phyloP scores from a whole-genome alignment of 2,113 vertebrate genomes.

The Emydocephalus ijimae region DNA sequence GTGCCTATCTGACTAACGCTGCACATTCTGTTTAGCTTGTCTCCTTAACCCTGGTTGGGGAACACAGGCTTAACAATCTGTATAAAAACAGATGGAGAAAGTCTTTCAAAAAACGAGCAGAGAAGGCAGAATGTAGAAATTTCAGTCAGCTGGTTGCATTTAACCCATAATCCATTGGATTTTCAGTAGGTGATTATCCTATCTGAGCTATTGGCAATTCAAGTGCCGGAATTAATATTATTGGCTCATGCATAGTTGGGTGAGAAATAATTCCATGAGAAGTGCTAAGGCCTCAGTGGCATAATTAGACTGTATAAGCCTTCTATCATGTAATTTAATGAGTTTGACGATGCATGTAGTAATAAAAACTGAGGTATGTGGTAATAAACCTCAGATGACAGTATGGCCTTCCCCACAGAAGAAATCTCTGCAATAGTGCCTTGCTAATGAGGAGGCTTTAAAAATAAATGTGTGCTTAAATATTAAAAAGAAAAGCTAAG shows the following conservation, averaged over 20 bases:
- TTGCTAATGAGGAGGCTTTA: slow-evolving; percentile 2
- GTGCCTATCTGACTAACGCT: no score
- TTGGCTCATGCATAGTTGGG: not conserved
- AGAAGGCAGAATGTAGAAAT: not conserved
- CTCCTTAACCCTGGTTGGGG: no score
- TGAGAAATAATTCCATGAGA: not conserved
- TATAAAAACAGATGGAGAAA: slow-evolving; percentile 37
- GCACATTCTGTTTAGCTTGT: no score
- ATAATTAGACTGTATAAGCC: slow-evolving; percentile 19
- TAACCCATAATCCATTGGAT: slow-evolving; percentile 40
- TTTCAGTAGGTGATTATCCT: slow-evolving; percentile 16
- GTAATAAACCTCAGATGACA: not conserved
- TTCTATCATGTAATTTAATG: slow-evolving; percentile 45
- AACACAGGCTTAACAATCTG: no score
- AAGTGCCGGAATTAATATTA: not conserved
- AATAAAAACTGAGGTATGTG: slow-evolving; percentile 27
- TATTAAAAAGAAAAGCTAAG: not conserved
- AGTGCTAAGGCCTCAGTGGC: not conserved
- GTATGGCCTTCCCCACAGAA: not conserved
- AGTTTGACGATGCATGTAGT: slow-evolving; percentile 38
- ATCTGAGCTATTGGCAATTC: slow-evolving; percentile 9
- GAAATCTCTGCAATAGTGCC: not conserved
- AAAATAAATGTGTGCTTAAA: slow-evolving; percentile 5
- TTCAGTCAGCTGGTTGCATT: slow-evolving; percentile 40
- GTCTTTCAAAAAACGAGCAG: not conserved